Evolutionary conservation across 2,797 vertebrate genomes (phyloP), one percentile per base, ranked within the genome.

Genomic region (Gorsachius magnificus): DNA sequence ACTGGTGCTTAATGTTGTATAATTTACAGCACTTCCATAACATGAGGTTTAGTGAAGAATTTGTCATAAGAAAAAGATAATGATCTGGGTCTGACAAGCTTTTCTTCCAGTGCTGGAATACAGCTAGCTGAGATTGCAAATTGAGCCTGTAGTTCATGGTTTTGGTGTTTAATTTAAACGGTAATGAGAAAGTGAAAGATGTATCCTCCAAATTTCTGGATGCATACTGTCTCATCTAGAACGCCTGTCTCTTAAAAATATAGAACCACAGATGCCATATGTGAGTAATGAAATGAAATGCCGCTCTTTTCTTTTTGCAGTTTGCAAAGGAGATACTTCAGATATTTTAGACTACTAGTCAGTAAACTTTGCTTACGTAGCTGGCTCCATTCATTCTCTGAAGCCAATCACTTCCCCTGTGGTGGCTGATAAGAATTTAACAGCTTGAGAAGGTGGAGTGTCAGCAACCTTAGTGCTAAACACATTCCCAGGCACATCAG

Each of bases 351-450:
- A 88, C 51, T 89, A 80, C 97, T 97, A 97, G 96, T 97, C 97
- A 89, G 97, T 97, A 97, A 97, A 91, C 89, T 97, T 83, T 97
- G 95, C 98, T 98, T 97, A 97, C 54, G 60, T 95, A 91, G 97
- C 96, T 94, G 93, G 94, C 94, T 97, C 93, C 97, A 98, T 98
- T 98, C 98, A 98, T 98, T 98, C 92, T 77, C 95, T 92, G 95
- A 95, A 97, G 89, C 89, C 87, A 97, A 93, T 96, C 94, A 76
- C 70, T 97, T 96, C 93, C 89, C 92, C 85, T 70, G 92, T 93
- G 85, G 96, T 96, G 79, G 69, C 95, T 90, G 97, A 97, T 94
- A 96, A 96, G 91, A 96, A 93, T 94, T 97, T 96, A 93, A 95
- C 81, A 28, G 89, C 85, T 96, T 96, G 72, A 89, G 87, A 75